Percentiles rank a stretch among this genome's conserved stretches.
Conservation (phyloP, 1,140 invertebrate species). For the Drosophila repleta region DNA sequence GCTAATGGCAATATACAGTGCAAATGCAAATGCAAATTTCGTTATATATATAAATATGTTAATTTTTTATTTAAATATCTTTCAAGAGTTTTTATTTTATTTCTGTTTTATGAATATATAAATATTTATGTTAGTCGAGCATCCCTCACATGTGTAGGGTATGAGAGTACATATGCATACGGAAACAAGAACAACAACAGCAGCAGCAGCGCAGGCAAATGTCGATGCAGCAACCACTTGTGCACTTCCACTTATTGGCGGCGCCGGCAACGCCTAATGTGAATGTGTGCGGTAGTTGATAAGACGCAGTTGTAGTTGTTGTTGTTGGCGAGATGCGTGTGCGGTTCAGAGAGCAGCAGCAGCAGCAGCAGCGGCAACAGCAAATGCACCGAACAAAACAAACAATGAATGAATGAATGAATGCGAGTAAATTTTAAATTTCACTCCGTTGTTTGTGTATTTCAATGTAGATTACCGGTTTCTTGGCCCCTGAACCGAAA, state of each 20-base stretch:
- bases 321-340: conserved; percentile 32
- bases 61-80: not conserved
- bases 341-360: conserved; percentile 18
- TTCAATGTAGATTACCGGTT: conserved; percentile 53
- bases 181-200: conserved; percentile 32
- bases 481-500: conserved; percentile 52
- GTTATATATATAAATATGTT: no score
- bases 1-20: no score
- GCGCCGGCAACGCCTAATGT: conserved; percentile 51
- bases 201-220: conserved; percentile 32
- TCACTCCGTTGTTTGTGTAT: conserved; percentile 37
- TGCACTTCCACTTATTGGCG: conserved; percentile 74
- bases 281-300: conserved; percentile 54
- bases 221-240: conserved; percentile 63
- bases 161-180: conserved; percentile 27
- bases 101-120: not conserved
- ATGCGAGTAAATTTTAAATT: conserved; percentile 70
- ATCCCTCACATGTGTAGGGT: not conserved
- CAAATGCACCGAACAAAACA: conserved; percentile 16
- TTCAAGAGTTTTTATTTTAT: not conserved
- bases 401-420: conserved; percentile 55
- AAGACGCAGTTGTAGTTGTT: conserved; percentile 47
- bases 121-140: not conserved
- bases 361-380: conserved; percentile 8
- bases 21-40: no score